Conservation (phyloP, 2,797 vertebrate genomes). For the Petrocephalus sullivani region DNA sequence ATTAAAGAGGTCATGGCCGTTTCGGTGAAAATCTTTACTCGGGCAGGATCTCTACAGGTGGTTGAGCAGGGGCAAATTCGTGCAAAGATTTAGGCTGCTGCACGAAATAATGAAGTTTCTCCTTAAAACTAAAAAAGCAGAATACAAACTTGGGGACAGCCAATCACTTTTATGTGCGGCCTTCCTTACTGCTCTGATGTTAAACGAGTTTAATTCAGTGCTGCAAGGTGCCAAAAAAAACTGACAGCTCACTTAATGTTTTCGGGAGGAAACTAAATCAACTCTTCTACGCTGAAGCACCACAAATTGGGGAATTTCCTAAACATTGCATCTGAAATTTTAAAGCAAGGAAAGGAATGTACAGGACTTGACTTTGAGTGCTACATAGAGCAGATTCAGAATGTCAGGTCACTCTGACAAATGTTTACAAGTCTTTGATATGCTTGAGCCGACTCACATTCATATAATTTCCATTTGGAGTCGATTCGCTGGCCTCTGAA, state of each 20-base stretch:
- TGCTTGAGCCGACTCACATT: conserved; percentile 26
- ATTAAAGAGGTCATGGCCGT: neutral
- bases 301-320: conserved; percentile 12
- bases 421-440: conserved; percentile 27
- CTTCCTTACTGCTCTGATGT: neutral
- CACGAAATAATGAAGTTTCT: neutral
- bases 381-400: conserved; percentile 28
- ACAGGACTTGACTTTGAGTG: conserved; percentile 22
- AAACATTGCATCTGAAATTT: conserved; percentile 19
- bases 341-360: conserved; percentile 14
- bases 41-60: neutral
- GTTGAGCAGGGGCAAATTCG: neutral
- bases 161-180: neutral
- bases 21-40: neutral
- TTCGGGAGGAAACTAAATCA: neutral
- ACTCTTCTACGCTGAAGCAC: neutral
- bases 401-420: conserved; percentile 25
- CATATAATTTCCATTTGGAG: conserved; percentile 33
- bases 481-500: conserved; percentile 29
- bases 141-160: neutral
- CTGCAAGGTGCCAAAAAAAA: neutral
- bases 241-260: neutral
- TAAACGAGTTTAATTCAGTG: neutral
- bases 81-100: neutral
- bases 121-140: neutral